Conservation (phyloP, 2,888 invertebrate genomes). For the Nudaria mundana region DNA sequence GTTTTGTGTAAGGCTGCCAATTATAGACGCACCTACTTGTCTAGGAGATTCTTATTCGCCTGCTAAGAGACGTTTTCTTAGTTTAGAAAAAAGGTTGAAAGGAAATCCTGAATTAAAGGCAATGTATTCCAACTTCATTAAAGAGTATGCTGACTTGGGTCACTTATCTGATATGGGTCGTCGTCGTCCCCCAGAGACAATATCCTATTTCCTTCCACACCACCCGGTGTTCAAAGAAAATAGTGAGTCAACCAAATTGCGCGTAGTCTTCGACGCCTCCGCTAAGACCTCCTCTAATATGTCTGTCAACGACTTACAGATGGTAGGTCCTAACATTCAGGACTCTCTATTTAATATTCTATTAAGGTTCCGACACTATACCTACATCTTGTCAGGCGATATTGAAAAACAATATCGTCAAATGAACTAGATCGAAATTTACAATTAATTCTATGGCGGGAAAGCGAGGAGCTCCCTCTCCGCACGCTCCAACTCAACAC, state of each 20-base stretch:
- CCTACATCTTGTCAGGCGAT: conserved; percentile 11
- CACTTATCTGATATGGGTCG: background rate
- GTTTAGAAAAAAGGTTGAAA: conserved; percentile 5
- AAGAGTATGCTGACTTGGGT: conserved; percentile 1
- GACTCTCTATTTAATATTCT: conserved; percentile 15
- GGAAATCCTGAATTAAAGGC: conserved; percentile 1
- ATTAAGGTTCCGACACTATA: conserved; percentile 11
- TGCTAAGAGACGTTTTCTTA: conserved; percentile 13
- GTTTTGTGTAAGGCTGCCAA: conserved; percentile 15
- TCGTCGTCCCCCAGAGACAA: conserved; percentile 1
- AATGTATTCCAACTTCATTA: conserved; percentile 7
- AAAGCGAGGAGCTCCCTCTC: conserved; percentile 4
- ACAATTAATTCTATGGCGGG: conserved; percentile 12
- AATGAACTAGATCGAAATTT: background rate
- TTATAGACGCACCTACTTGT: conserved; percentile 2
- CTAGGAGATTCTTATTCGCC: conserved; percentile 22
- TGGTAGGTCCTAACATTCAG: conserved; percentile 16
- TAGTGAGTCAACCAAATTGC: conserved; percentile 16
- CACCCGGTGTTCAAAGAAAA: conserved; percentile 15
- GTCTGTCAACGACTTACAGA: conserved; percentile 15
- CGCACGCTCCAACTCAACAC: conserved; percentile 15
- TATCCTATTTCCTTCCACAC: conserved; percentile 15
- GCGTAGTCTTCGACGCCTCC: conserved; percentile 23
- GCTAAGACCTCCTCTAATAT: conserved; percentile 10
- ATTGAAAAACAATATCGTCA: conserved; percentile 20